These are phyloP conservation scores for Peromyscus polionotus DNA, from an alignment of 2,113 vertebrate species.

Conservation along the genomic window DNA sequence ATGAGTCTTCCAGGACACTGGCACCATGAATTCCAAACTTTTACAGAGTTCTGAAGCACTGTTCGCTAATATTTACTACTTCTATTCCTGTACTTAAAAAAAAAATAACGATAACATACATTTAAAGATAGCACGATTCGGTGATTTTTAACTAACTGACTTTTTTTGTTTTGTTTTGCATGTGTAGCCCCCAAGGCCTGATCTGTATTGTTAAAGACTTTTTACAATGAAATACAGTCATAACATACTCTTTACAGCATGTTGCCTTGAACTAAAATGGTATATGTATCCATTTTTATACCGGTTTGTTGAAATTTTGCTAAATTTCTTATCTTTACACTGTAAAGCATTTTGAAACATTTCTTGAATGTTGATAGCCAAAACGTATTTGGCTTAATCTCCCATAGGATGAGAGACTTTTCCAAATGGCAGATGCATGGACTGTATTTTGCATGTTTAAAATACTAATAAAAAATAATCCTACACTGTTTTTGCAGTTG, in stretches of 20 bases:
- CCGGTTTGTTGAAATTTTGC: constrained; percentile 96
- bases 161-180: constrained; percentile 88
- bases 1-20: constrained; percentile 95
- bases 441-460: constrained; percentile 97
- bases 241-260: constrained; percentile 93
- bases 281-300: constrained; percentile 93
- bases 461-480: constrained; percentile 86
- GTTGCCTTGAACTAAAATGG: constrained; percentile 91
- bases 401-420: constrained; percentile 88
- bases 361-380: constrained; percentile 88
- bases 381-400: constrained; percentile 90
- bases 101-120: constrained; percentile 58
- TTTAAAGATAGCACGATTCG: constrained; percentile 90
- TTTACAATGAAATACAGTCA: constrained; percentile 91
- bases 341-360: constrained; percentile 95
- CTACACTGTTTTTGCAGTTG: constrained; percentile 86
- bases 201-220: constrained; percentile 91
- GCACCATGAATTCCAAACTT: constrained; percentile 90
- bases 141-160: constrained; percentile 91
- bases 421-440: constrained; percentile 93
- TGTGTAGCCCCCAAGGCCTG: constrained; percentile 90
- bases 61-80: constrained; percentile 82
- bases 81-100: constrained; percentile 85
- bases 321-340: constrained; percentile 97
- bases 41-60: constrained; percentile 84